Conservation (phyloP, 1,140 invertebrate species). For the Araneus ventricosus region DNA sequence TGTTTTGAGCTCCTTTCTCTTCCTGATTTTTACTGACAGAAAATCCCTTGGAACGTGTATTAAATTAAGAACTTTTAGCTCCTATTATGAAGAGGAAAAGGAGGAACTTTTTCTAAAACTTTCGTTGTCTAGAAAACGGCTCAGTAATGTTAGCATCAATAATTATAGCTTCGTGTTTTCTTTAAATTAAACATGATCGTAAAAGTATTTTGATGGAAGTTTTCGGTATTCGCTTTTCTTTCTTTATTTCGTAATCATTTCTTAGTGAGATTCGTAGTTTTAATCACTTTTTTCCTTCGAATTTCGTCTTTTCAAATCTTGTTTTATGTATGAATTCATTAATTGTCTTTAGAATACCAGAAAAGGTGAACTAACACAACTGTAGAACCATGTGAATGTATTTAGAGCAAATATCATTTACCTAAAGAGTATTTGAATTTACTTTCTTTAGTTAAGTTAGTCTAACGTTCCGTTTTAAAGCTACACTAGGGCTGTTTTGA, state of each 20-base stretch:
- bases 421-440: too few relatives aligned
- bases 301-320: too few relatives aligned
- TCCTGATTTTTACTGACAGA: conserved; percentile 38
- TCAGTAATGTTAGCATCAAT: conserved; percentile 14
- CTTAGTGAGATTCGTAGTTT: too few relatives aligned
- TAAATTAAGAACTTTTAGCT: conserved; percentile 50
- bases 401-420: too few relatives aligned
- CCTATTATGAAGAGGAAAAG: not conserved
- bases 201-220: conserved; percentile 26
- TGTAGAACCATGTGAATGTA: too few relatives aligned
- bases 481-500: too few relatives aligned
- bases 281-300: too few relatives aligned
- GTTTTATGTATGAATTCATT: too few relatives aligned
- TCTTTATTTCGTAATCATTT: not conserved
- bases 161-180: conserved; percentile 5
- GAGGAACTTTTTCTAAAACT: not conserved
- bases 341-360: too few relatives aligned
- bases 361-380: too few relatives aligned
- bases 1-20: conserved; percentile 26
- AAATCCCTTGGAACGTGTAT: conserved; percentile 9
- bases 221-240: not conserved
- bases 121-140: not conserved
- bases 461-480: too few relatives aligned
- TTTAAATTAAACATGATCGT: conserved; percentile 35
- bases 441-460: too few relatives aligned